A percentile compares a stretch with the other conserved stretches of the same genome.
phyloP scores from a whole-genome alignment of 2,888 invertebrate genomes.

The Salticus scenicus region DNA sequence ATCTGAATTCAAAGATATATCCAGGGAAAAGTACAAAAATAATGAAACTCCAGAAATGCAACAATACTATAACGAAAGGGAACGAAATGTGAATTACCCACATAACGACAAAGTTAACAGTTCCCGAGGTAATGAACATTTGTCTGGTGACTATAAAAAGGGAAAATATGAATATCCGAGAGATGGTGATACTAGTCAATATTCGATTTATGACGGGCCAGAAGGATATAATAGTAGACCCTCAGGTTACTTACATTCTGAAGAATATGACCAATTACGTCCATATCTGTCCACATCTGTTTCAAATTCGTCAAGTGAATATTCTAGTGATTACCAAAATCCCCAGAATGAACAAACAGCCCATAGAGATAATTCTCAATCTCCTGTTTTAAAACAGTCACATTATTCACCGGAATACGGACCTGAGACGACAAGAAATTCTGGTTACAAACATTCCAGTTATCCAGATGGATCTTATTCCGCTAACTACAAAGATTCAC shows the following conservation, averaged over 20 bases:
- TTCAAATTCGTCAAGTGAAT: no score
- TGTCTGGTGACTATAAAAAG: background rate
- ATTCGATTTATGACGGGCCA: background rate
- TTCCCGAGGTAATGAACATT: background rate
- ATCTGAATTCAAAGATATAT: background rate
- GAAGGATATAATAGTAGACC: background rate
- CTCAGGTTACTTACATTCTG: no score
- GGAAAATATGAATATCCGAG: background rate
- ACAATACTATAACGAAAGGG: no score
- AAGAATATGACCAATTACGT: no score
- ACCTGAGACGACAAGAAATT: background rate
- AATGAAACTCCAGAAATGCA: background rate
- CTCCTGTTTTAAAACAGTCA: no score
- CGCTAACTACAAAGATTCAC: background rate
- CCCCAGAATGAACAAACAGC: background rate
- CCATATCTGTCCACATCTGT: no score
- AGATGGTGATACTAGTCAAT: background rate
- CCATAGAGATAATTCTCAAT: background rate
- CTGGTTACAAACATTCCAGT: background rate
- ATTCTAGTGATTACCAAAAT: background rate
- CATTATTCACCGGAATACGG: no score
- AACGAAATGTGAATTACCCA: background rate
- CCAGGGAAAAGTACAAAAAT: background rate
- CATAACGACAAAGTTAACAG: background rate
- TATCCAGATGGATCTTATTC: background rate